These are phyloP conservation scores for Tachyglossus aculeatus DNA, from an alignment of 2,797 vertebrate genomes.

Conservation along the genomic window DNA sequence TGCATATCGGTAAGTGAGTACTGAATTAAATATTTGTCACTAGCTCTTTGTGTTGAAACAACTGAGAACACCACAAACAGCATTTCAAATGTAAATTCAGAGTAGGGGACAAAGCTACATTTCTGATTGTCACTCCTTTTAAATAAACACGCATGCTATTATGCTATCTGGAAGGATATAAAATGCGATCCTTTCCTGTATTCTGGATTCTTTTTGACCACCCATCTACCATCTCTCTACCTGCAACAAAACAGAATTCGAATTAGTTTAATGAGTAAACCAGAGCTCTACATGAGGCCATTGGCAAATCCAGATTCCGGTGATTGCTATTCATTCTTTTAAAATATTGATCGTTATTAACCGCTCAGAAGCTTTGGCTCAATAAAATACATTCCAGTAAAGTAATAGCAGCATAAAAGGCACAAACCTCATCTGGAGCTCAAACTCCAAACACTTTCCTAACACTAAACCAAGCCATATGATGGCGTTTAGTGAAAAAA, in stretches of 20 bases:
- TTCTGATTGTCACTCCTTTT: constrained; percentile 41
- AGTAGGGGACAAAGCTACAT: background rate
- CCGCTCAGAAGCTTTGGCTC: background rate
- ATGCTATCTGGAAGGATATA: constrained; percentile 7
- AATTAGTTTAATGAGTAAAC: constrained; percentile 55
- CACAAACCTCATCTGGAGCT: constrained; percentile 10
- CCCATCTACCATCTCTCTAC: constrained; percentile 51
- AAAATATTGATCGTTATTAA: background rate
- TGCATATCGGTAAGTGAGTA: background rate
- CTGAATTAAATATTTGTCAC: background rate
- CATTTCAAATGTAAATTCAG: constrained; percentile 32
- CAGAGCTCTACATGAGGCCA: constrained; percentile 22
- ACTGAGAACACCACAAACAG: constrained; percentile 21
- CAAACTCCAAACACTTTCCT: constrained; percentile 35
- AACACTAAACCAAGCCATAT: constrained; percentile 3
- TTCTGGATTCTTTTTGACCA: constrained; percentile 36
- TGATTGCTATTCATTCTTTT: constrained; percentile 25
- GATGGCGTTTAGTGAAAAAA: constrained; percentile 21
- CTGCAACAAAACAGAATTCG: constrained; percentile 58
- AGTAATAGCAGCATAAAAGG: constrained; percentile 20
- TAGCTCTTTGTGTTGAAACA: constrained; percentile 9
- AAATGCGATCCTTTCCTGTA: constrained; percentile 45
- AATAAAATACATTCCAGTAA: constrained; percentile 7
- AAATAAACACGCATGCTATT: constrained; percentile 40
- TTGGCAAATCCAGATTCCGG: constrained; percentile 27